Conservation (phyloP, 64 coral and sea anemone genomes). For the Montipora sp. region DNA sequence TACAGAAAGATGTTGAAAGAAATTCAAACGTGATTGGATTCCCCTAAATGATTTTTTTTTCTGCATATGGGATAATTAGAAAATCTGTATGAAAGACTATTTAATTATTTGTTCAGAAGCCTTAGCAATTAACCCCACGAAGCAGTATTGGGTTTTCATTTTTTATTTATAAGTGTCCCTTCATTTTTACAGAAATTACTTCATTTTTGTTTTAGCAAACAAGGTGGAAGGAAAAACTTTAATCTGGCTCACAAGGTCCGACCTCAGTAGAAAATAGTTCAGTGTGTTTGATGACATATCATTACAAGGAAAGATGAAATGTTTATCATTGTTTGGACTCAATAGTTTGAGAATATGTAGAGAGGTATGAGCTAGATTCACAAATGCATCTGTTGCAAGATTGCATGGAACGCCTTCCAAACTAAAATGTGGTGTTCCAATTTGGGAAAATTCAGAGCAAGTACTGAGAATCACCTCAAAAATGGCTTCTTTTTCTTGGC, state of each 20-base stretch:
- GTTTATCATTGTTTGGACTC: too few relatives aligned
- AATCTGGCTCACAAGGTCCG: not conserved
- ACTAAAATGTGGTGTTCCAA: not conserved
- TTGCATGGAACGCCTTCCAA: not conserved
- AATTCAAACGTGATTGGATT: slow-evolving; percentile 4
- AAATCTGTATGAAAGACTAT: not conserved
- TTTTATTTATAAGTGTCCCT: not conserved
- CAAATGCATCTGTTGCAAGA: not conserved
- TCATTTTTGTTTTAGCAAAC: not conserved
- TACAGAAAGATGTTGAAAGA: not conserved
- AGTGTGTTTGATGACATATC: not conserved
- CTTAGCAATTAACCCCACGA: not conserved
- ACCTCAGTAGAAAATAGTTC: not conserved
- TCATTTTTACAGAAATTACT: too few relatives aligned
- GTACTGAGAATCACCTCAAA: not conserved
- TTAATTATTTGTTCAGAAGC: not conserved
- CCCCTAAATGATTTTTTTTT: not conserved
- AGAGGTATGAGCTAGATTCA: not conserved
- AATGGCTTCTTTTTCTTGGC: not conserved
- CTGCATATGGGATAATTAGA: not conserved
- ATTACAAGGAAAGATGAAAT: not conserved
- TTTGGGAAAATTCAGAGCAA: not conserved
- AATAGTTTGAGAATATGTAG: too few relatives aligned
- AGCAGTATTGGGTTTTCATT: not conserved
- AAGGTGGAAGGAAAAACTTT: slow-evolving; percentile 9